These are phyloP conservation scores for Cricetomys ansorgei DNA, from an alignment of 2,113 vertebrate species.

Conservation along the genomic window DNA sequence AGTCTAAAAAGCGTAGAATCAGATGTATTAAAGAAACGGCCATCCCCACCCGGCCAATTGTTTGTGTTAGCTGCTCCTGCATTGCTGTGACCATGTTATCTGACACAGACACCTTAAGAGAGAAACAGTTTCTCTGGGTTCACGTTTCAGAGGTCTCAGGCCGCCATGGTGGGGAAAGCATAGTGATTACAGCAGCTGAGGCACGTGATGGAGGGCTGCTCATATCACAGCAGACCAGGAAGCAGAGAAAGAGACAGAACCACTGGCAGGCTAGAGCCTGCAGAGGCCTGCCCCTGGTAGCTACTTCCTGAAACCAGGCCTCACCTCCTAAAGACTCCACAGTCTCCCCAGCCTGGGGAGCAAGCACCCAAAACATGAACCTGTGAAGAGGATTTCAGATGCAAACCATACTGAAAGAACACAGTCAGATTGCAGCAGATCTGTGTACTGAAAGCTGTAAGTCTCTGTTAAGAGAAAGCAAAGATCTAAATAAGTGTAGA, in stretches of 20 bases:
- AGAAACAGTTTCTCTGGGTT: neutral
- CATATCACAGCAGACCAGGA: too few relatives aligned
- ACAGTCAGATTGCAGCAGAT: neutral
- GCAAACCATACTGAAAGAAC: neutral
- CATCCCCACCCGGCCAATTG: neutral
- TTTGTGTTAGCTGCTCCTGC: neutral
- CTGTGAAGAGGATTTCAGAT: neutral
- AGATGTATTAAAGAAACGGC: neutral
- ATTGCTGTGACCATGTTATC: too few relatives aligned
- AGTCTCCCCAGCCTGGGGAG: too few relatives aligned
- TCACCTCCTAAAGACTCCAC: neutral
- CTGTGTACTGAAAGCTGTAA: neutral
- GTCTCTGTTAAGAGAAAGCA: neutral
- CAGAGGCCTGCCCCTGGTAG: neutral
- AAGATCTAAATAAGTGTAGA: slow-evolving; percentile 24
- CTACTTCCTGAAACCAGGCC: neutral
- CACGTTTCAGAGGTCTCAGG: neutral
- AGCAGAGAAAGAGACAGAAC: too few relatives aligned
- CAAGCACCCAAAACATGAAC: neutral
- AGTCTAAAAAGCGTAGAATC: neutral
- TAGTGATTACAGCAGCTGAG: neutral
- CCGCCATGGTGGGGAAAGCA: neutral
- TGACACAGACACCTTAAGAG: neutral
- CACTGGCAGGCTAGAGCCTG: neutral
- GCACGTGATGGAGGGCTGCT: neutral